Evolutionary conservation across 2,888 invertebrate species (phyloP).

Genomic region (Campoplex capitator): DNA sequence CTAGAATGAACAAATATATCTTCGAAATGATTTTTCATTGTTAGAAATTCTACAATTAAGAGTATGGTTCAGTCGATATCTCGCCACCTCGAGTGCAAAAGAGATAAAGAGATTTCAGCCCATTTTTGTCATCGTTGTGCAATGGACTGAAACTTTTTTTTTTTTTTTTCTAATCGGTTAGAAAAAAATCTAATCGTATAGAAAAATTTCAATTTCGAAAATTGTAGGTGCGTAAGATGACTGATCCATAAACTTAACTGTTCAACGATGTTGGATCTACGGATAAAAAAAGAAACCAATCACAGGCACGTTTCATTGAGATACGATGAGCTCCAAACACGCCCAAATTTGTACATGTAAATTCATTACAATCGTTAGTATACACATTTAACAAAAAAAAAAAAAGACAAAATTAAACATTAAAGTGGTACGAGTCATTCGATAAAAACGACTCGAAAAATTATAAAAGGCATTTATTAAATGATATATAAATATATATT

Average conservation of each 20-base stretch:
- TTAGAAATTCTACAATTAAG: neutral
- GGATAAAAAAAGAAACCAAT: neutral
- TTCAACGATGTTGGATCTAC: too few relatives aligned
- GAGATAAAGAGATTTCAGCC: too few relatives aligned
- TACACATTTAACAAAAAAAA: slow-evolving; percentile 9
- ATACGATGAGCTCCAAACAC: slow-evolving; percentile 25
- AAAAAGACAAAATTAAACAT: neutral
- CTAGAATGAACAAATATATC: neutral
- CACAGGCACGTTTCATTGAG: slow-evolving; percentile 32
- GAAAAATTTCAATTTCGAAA: too few relatives aligned
- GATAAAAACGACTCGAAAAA: slow-evolving; percentile 29
- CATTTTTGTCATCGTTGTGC: too few relatives aligned
- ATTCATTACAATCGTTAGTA: slow-evolving; percentile 39
- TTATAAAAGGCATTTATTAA: slow-evolving; percentile 54
- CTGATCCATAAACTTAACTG: too few relatives aligned
- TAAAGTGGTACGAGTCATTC: slow-evolving; percentile 36
- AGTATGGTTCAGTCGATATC: too few relatives aligned
- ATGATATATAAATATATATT: slow-evolving; percentile 68
- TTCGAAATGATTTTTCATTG: neutral
- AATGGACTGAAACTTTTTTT: too few relatives aligned
- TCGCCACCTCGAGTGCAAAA: too few relatives aligned
- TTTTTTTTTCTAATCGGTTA: too few relatives aligned
- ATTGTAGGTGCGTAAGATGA: too few relatives aligned
- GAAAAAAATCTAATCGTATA: too few relatives aligned
- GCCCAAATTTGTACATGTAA: slow-evolving; percentile 55